A percentile compares a stretch with the other conserved stretches of the same genome.
Conservation (phyloP, 2,113 vertebrate species). For the Larimichthys crocea region DNA sequence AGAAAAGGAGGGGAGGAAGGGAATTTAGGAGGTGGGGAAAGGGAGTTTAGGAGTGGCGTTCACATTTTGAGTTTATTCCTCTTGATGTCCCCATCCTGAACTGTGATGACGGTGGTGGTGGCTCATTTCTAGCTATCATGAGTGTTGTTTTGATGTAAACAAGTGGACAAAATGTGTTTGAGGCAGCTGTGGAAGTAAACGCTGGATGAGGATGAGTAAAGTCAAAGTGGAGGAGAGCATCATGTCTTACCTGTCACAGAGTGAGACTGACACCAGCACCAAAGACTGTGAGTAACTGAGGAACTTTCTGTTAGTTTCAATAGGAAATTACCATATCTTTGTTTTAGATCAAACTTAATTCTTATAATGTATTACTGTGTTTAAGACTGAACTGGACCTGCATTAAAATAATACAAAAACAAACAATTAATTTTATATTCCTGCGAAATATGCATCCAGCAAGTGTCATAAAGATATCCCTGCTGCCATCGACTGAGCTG, state of each 20-base stretch:
- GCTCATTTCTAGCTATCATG: conserved; percentile 11
- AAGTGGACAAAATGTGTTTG: conserved; percentile 18
- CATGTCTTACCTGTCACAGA: conserved; percentile 79
- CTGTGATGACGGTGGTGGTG: neutral
- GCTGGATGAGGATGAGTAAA: conserved; percentile 62
- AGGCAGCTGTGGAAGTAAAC: conserved; percentile 19
- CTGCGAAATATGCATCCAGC: neutral
- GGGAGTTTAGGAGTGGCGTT: conserved; percentile 21
- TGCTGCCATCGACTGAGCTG: neutral
- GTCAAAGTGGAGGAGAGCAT: conserved; percentile 61
- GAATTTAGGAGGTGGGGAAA: conserved; percentile 71
- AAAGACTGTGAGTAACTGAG: conserved; percentile 88
- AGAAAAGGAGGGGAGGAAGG: conserved; percentile 45
- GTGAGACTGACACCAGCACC: conserved; percentile 80
- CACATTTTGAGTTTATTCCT: conserved; percentile 37
- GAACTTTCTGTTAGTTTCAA: neutral
- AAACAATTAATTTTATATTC: neutral
- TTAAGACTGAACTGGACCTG: neutral
- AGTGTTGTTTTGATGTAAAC: conserved; percentile 20
- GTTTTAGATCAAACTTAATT: neutral
- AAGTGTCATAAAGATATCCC: neutral
- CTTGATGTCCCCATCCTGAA: conserved; percentile 20
- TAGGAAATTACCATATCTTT: neutral
- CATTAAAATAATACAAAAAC: neutral
- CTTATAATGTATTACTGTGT: neutral